Evolutionary conservation across 1,140 invertebrate genomes (phyloP).

Genomic region (Harlomillsia oculata): DNA sequence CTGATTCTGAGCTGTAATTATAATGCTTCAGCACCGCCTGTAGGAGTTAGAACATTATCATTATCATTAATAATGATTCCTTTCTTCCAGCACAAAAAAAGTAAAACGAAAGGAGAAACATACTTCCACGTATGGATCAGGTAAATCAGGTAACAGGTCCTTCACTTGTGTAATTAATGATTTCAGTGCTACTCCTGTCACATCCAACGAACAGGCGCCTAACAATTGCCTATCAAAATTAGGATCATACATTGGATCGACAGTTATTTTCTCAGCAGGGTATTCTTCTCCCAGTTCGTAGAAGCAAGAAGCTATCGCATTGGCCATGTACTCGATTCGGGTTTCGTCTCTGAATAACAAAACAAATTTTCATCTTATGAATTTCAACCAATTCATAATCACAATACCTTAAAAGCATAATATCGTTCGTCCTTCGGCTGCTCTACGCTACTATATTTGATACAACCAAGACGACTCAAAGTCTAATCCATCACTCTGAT

Average conservation of each 20-base stretch:
- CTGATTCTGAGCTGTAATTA: conserved; percentile 42
- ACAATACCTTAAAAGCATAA: not conserved
- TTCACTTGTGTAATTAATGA: conserved; percentile 32
- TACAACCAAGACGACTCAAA: no score
- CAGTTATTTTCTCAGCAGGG: conserved; percentile 19
- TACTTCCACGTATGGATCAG: conserved; percentile 26
- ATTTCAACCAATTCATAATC: not conserved
- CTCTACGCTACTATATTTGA: no score
- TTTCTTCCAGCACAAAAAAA: no score
- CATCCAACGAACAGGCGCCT: conserved; percentile 32
- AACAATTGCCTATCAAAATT: conserved; percentile 31
- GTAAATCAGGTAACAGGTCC: conserved; percentile 31
- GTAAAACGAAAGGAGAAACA: no score
- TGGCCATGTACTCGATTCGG: conserved; percentile 28
- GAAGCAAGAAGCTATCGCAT: conserved; percentile 31
- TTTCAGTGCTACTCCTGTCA: conserved; percentile 24
- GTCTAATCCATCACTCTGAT: no score
- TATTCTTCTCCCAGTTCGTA: conserved; percentile 20
- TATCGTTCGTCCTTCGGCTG: no score
- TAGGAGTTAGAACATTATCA: no score
- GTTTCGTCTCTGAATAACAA: conserved; percentile 31
- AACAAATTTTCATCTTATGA: not conserved
- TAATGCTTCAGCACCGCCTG: conserved; percentile 34
- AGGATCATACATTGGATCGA: conserved; percentile 28
- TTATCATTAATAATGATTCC: no score